Conservation (phyloP, 2,797 vertebrate species). For the Synaphobranchus kaupii region DNA sequence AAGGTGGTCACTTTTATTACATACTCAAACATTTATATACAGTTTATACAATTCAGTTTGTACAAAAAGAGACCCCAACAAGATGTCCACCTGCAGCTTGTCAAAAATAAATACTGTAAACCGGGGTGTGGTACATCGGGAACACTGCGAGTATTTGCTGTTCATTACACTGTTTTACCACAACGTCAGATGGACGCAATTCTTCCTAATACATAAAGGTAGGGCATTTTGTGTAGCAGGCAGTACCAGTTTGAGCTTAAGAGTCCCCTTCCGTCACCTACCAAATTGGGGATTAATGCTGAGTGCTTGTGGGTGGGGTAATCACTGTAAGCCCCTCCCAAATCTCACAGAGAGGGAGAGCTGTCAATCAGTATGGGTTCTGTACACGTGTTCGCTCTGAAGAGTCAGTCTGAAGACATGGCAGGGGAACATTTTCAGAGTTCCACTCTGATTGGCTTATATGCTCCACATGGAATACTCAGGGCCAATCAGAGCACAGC, state of each 20-base stretch:
- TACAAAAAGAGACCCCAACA: conserved; percentile 41
- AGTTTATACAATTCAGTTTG: conserved; percentile 61
- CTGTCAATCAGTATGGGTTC: not conserved
- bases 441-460: conserved; percentile 1
- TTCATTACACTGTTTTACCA: conserved; percentile 1
- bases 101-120: conserved; percentile 59
- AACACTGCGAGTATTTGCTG: not conserved
- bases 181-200: not conserved
- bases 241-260: not conserved
- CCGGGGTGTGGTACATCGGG: conserved; percentile 31
- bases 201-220: conserved; percentile 22
- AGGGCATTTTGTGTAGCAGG: conserved; percentile 6
- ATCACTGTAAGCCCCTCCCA: conserved; percentile 2
- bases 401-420: not conserved
- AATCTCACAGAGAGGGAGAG: conserved; percentile 18
- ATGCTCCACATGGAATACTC: not conserved
- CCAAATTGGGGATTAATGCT: not conserved
- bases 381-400: not conserved
- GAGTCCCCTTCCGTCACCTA: not conserved
- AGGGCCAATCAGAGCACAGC: not conserved
- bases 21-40: conserved; percentile 62
- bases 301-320: not conserved
- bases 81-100: conserved; percentile 22
- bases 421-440: not conserved
- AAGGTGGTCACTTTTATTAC: conserved; percentile 39